These are phyloP conservation scores for Papilio aristodemus DNA, from an alignment of 1,140 invertebrate species.

Conservation along the genomic window DNA sequence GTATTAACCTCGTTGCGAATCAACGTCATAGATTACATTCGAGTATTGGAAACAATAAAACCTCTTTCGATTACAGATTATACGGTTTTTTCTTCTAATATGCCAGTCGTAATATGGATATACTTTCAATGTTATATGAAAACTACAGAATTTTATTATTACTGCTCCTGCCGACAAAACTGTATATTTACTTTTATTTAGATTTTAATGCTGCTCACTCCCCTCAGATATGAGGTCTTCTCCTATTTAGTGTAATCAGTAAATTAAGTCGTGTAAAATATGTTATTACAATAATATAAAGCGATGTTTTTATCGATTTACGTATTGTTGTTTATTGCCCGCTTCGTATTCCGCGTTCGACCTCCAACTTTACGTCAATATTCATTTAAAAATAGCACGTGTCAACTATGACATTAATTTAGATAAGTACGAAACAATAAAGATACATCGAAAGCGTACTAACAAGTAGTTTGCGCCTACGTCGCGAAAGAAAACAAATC, in stretches of 20 bases:
- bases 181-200: no score
- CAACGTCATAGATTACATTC: constrained; percentile 41
- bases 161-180: no score
- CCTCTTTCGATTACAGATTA: constrained; percentile 9
- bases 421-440: constrained; percentile 17
- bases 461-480: constrained; percentile 7
- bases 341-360: constrained; percentile 5
- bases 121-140: no score
- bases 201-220: no score
- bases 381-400: constrained; percentile 15
- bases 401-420: constrained; percentile 17
- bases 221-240: neutral
- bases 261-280: no score
- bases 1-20: constrained; percentile 58
- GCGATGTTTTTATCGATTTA: neutral
- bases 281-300: neutral
- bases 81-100: neutral
- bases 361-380: constrained; percentile 18
- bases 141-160: no score
- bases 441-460: neutral
- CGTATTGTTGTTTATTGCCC: constrained; percentile 12
- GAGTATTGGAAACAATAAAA: constrained; percentile 18
- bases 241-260: neutral
- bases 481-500: constrained; percentile 4
- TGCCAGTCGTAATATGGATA: neutral